Evolutionary conservation across 2,888 invertebrate species (phyloP), one percentile per base, ranked within the genome.

Genomic region (Clistopyga incitator): DNA sequence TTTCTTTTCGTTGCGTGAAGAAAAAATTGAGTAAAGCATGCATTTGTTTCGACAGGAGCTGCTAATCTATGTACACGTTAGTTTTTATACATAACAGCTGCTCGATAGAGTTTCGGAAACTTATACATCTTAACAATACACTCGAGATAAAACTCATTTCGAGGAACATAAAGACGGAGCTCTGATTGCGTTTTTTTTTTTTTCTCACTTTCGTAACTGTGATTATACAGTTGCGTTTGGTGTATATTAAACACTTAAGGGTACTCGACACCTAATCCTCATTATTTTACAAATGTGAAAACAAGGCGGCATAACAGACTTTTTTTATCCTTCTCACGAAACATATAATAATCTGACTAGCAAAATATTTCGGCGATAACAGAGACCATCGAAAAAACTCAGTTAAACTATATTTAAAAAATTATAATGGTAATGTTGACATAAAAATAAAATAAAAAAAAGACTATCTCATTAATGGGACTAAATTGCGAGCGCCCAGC

Each of bases 11-110:
- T 72, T 42, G 71, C 18, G 65, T 2, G 29, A 45, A 15, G 65
- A 67, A 47, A 45, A 70, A 47, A 54, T 18, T 10, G 64, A 23
- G n/a, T 75, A 18, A 38, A 78, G 61, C 64, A 75, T 61, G 68
- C 65, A 52, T 71, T 76, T 59, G 54, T 42, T 61, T 34, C 38
- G 56, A 79, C 54, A 20, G 54, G 34, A 42, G n/a, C 61, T n/a
- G 68, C 74, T 59, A 38, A 50, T 68, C 54, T 67, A 65, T 71
- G 64, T 79, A 82, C 71, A 82, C 75, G 59, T 68, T 38, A 52
- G 10, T 54, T 56, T 42, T 10, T n/a, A 23, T 50, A 78, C 65
- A 78, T 52, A 71, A 54, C 42, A 64, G 64, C 64, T 64, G 45
- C 29, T 77, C 54, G 71, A 72, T 65, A 42, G 45, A 70, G 13